These are phyloP conservation scores for Podiceps cristatus DNA, from an alignment of 2,113 vertebrate genomes.

Conservation along the genomic window DNA sequence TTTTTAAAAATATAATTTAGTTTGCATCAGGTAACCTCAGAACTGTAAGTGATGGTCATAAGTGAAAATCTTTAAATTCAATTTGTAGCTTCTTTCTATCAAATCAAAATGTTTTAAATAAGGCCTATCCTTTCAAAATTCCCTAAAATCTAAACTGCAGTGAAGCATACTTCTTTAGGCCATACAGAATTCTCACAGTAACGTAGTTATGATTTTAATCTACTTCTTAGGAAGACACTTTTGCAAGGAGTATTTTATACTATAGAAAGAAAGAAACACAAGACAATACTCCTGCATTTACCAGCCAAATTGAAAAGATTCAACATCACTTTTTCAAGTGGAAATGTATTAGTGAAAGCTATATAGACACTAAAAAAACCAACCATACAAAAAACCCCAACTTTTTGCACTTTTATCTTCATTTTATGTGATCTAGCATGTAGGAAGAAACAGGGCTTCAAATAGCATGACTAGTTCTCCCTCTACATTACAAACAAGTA, in stretches of 20 bases:
- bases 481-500: not conserved
- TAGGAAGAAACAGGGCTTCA: not conserved
- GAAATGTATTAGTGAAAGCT: not conserved
- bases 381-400: too few species aligned
- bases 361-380: too few species aligned
- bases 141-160: not conserved
- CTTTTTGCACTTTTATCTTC: not conserved
- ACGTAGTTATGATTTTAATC: not conserved
- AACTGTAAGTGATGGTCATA: not conserved
- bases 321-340: not conserved
- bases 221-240: not conserved
- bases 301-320: not conserved
- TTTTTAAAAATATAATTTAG: not conserved
- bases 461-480: not conserved
- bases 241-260: not conserved
- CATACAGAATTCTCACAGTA: not conserved
- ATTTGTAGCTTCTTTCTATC: not conserved
- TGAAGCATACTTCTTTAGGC: not conserved
- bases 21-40: not conserved
- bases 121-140: not conserved
- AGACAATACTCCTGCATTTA: not conserved
- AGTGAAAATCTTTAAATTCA: not conserved
- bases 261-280: not conserved
- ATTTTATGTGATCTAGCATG: not conserved
- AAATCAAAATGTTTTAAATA: not conserved